Evolutionary conservation across 2,888 invertebrate species (phyloP), one percentile per base, ranked within the genome.

Genomic region (Mermis nigrescens): DNA sequence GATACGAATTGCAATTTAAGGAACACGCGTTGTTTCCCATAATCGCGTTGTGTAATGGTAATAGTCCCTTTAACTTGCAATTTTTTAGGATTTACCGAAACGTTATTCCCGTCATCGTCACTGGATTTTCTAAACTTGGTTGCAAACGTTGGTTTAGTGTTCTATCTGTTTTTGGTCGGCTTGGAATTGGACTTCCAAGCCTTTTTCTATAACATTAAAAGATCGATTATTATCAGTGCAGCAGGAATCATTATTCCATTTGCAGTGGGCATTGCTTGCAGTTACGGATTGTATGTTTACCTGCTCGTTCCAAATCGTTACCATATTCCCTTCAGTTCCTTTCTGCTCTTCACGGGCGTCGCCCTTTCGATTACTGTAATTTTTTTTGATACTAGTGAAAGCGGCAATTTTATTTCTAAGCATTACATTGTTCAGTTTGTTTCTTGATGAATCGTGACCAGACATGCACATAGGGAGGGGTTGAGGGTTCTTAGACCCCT

Each of bases 101-200:
- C n/a, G n/a, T n/a, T n/a, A n/a, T 62, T 61, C 28, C 61, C 61
- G 7, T 27, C 29, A 62, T 12, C 22, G 4, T 61, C 61, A 24
- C 29, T 61, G 3, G 19, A 31, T 15, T 31, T 7, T 26, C 45
- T 61, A 19, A 45, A 31, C 2, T 28, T 61, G 62, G 56, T 61
- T n/a, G 31, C 62, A 1, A 63, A 46, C 28, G 32, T 62, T 31
- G 61, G 61, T 1, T 48, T 61, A 29, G 61, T 61, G 24, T 38
- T 61, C 26, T 61, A 61, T 29, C 46, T 61, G 62, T 61, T 61
- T 46, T 46, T 61, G 46, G 59, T 61, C 62, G 61, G 61, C 2
- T 24, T 61, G 2, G 62, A 61, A 29, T 38, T 61, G 61, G 61
- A 62, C 26, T 48, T 58, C 26, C 59, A 46, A 15, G 24, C 62